Conservation (phyloP, 2,797 vertebrate genomes). For the Siniperca scherzeri region DNA sequence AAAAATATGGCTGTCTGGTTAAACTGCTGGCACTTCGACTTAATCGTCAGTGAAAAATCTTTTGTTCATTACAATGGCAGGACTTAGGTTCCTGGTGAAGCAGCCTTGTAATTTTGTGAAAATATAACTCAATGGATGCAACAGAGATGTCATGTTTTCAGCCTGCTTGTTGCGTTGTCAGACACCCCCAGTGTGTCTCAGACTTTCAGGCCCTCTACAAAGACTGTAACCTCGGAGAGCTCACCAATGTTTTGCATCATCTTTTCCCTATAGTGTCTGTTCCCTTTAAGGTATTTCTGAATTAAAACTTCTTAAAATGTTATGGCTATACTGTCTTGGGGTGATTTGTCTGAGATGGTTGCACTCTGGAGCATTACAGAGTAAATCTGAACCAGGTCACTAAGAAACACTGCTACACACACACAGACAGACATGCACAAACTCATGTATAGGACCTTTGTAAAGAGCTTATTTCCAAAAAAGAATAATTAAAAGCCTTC, state of each 20-base stretch:
- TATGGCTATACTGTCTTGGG: conserved; percentile 49
- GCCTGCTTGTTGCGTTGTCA: conserved; percentile 56
- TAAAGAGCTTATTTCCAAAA: conserved; percentile 11
- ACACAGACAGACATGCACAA: background rate
- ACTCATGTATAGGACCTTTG: background rate
- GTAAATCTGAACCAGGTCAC: conserved; percentile 59
- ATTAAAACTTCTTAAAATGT: conserved; percentile 67
- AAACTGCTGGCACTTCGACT: conserved; percentile 40
- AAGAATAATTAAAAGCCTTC: background rate
- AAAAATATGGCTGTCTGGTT: conserved; percentile 44
- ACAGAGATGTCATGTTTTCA: conserved; percentile 52
- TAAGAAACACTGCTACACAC: conserved; percentile 25
- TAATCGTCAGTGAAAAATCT: conserved; percentile 54
- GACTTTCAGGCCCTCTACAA: conserved; percentile 41
- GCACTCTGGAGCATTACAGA: conserved; percentile 57
- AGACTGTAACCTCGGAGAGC: conserved; percentile 45
- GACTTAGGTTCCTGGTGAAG: conserved; percentile 47
- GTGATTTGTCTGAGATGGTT: conserved; percentile 62
- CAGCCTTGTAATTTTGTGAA: conserved; percentile 47
- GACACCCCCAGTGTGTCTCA: conserved; percentile 27
- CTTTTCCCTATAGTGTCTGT: conserved; percentile 33
- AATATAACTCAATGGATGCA: conserved; percentile 52
- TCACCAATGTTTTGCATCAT: conserved; percentile 48
- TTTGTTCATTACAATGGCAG: conserved; percentile 57
- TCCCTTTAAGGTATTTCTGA: conserved; percentile 57